Conservation (phyloP, 2,113 vertebrate genomes). For the Butorides virescens region DNA sequence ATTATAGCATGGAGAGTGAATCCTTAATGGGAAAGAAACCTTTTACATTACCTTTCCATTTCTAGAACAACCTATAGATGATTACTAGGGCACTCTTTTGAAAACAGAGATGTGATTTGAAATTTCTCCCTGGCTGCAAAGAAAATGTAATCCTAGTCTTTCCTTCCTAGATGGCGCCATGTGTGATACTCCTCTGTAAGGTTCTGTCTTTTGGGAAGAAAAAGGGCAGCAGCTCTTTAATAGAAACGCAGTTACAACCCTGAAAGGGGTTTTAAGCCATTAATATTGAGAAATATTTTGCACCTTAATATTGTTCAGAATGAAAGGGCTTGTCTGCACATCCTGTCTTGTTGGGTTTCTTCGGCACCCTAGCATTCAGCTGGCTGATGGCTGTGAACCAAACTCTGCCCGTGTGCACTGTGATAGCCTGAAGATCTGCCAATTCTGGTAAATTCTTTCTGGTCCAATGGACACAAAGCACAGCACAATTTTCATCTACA, state of each 20-base stretch:
- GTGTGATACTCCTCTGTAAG: not conserved
- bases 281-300: not conserved
- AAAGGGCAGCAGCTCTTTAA: not conserved
- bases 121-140: not conserved
- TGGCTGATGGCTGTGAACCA: not conserved
- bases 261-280: not conserved
- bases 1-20: not conserved
- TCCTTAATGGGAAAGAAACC: not conserved
- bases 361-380: not conserved
- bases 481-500: not conserved
- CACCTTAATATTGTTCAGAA: not conserved
- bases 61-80: not conserved
- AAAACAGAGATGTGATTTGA: not conserved
- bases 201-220: not conserved
- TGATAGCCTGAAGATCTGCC: not conserved
- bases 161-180: not conserved
- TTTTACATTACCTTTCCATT: not conserved
- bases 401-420: not conserved
- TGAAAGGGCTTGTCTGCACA: not conserved
- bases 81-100: not conserved
- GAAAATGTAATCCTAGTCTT: not conserved
- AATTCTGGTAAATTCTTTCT: not conserved
- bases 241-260: not conserved
- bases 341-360: not conserved
- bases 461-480: rapidly evolving